Evolutionary conservation across 2,888 invertebrate species (phyloP), one percentile per base, ranked within the genome.

Genomic region (Nymphalis polychloros): DNA sequence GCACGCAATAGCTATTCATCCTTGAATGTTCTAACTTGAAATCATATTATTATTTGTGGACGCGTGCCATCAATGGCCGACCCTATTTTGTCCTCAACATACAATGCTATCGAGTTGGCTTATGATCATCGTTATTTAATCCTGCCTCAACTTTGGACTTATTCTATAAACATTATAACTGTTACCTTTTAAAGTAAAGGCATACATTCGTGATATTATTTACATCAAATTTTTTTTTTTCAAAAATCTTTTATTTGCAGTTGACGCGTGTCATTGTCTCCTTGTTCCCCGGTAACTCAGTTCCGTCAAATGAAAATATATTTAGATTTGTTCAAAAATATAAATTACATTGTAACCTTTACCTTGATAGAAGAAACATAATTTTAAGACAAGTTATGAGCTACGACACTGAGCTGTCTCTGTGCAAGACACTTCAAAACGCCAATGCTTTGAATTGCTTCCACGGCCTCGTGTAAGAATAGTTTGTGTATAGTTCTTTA

Each of bases 1-100:
- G 73, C 84, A 81, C 84, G 84, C 87, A 85, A 86, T 86, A 82
- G 81, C 82, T 75, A 85, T 87, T 86, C 87, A 90, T 90, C 91
- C 91, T 92, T 92, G 89, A 84, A 81, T 78, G 77, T 75, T 81
- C 82, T 77, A 76, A 76, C 78, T 85, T 81, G 81, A 85, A 84
- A 85, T 80, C 79, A 77, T 84, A 84, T 85, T 84, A 82, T 76
- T 77, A 75, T 78, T 63, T 70, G 68, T 73, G 68, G 64, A 70
- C 68, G 72, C 73, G 73, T 73, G 72, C 72, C 73, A 70, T 70
- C 70, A 72, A 70, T 72, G 72, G 70, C 61, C 72, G 70, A 61
- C 46, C 60, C 70, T 59, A 49, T 61, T 68, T 48, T 35, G 59
- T 65, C 59, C 69, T 67, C 65, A 72, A 59, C 64, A 70, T 50